A percentile compares a stretch with the other conserved stretches of the same genome.
Conservation (phyloP, 2,113 vertebrate genomes). For the Chroicocephalus ridibundus region DNA sequence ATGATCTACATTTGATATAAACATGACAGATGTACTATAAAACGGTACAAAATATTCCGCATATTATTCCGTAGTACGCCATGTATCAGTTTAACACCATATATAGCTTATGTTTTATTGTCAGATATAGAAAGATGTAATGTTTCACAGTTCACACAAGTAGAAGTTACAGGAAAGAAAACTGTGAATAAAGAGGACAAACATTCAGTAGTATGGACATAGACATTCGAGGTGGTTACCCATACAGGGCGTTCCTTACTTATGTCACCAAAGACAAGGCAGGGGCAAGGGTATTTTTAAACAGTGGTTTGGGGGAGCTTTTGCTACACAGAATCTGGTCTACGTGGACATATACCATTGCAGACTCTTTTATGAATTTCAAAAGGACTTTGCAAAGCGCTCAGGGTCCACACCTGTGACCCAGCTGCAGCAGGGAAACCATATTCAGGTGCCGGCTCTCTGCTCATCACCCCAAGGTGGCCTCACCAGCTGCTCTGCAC, state of each 20-base stretch:
- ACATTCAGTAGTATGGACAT: background rate
- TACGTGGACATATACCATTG: background rate
- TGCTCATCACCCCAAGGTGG: background rate
- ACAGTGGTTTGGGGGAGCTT: background rate
- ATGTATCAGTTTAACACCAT: background rate
- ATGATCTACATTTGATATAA: background rate
- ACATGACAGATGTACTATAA: background rate
- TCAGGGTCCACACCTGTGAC: background rate
- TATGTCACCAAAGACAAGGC: background rate
- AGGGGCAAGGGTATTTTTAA: background rate
- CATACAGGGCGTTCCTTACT: background rate
- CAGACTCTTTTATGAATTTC: background rate
- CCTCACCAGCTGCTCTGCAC: background rate
- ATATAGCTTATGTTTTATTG: background rate
- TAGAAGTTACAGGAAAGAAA: background rate
- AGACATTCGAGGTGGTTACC: background rate
- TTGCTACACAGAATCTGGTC: background rate
- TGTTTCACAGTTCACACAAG: background rate
- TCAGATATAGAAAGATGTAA: background rate
- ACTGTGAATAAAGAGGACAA: background rate
- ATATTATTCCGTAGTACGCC: background rate
- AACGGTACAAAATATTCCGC: background rate
- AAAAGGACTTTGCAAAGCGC: background rate
- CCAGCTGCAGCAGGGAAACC: background rate
- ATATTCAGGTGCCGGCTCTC: background rate